phyloP scores from a whole-genome alignment of 2,113 vertebrate species.

The Erpornis zantholeuca region DNA sequence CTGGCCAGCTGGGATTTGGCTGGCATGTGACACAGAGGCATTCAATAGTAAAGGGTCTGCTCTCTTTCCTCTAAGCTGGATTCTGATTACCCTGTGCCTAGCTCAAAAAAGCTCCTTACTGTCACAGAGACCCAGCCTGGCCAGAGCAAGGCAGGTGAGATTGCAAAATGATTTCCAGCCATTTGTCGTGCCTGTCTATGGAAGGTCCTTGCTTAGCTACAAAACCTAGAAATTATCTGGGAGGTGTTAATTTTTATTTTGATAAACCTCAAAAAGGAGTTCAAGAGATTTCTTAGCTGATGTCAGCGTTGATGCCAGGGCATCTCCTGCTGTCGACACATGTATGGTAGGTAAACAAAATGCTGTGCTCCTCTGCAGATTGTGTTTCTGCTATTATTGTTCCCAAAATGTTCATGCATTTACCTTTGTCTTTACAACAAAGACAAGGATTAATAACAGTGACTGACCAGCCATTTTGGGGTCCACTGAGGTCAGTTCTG shows the following conservation, averaged over 20 bases:
- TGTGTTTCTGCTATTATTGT: not conserved
- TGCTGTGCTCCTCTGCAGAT: not conserved
- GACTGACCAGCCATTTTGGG: not conserved
- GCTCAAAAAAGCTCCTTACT: not conserved
- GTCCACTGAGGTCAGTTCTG: not conserved
- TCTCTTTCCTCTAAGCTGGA: not conserved
- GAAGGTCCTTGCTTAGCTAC: not conserved
- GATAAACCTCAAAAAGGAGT: not conserved
- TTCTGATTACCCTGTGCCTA: not conserved
- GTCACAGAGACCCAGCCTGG: not conserved
- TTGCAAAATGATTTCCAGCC: not conserved
- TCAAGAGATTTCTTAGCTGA: not conserved
- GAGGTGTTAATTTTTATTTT: not conserved
- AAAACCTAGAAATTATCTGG: not conserved
- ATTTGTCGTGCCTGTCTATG: accelerated
- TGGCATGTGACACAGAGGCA: not conserved
- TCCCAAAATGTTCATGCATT: not conserved
- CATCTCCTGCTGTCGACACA: not conserved
- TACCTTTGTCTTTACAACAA: not conserved
- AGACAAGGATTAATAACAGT: not conserved
- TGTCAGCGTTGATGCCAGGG: not conserved
- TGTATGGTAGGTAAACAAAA: not conserved
- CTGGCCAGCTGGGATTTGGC: not conserved
- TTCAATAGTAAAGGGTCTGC: accelerated
- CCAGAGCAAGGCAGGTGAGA: not conserved